Evolutionary conservation across 1,140 invertebrate species (phyloP).

Genomic region (Microplitis demolitor): DNA sequence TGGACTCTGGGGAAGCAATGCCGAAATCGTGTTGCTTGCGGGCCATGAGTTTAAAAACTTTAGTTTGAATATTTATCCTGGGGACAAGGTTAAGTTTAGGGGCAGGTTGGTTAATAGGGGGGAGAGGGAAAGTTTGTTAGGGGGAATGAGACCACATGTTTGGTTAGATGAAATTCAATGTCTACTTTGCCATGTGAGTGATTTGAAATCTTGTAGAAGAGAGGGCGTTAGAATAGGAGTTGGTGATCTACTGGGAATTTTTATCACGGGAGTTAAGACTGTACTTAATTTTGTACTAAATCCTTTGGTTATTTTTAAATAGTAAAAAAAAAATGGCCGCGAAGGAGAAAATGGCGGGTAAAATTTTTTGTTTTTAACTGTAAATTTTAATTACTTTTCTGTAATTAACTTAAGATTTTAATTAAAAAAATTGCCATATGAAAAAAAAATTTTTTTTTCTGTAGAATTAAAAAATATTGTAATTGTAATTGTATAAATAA

Average conservation of each 20-base stretch:
- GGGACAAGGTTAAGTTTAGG: constrained; percentile 75
- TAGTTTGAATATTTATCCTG: constrained; percentile 67
- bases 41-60: constrained; percentile 73
- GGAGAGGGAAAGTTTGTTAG: constrained; percentile 61
- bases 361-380: too few relatives aligned
- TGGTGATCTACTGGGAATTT: constrained; percentile 61
- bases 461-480: too few relatives aligned
- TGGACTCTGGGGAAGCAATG: constrained; percentile 67
- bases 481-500: too few relatives aligned
- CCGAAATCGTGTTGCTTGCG: constrained; percentile 67
- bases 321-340: too few relatives aligned
- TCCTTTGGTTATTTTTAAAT: constrained; percentile 71
- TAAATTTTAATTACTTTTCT: too few relatives aligned
- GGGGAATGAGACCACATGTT: constrained; percentile 64
- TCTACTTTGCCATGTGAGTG: constrained; percentile 67
- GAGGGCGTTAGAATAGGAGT: constrained; percentile 51
- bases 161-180: constrained; percentile 71
- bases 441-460: too few relatives aligned
- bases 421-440: too few relatives aligned
- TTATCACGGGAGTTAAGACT: constrained; percentile 71
- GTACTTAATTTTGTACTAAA: constrained; percentile 77
- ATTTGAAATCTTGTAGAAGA: constrained; percentile 62
- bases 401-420: too few relatives aligned
- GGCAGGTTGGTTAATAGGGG: constrained; percentile 62
- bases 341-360: too few relatives aligned